Evolutionary conservation across 2,113 vertebrate species (phyloP), one percentile per base, ranked within the genome.

Genomic region (Phalacrocorax pelagicus): DNA sequence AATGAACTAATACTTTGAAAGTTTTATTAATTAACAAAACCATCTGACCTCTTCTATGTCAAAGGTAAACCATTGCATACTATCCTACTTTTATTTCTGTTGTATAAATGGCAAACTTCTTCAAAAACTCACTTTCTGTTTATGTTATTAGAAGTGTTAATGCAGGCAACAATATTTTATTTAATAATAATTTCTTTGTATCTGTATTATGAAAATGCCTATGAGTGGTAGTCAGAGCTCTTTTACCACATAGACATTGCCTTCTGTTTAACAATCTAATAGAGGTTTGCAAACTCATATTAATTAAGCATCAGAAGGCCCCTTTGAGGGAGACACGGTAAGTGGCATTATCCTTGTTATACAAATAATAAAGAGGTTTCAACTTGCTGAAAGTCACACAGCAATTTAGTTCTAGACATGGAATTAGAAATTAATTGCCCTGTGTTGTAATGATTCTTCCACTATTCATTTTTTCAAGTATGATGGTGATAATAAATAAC

Each of bases 401-500:
- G 49, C 24, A 65, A 62, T 95, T 93, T 90, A 87, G 21, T 79
- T 88, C 81, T 62, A 92, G 77, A 67, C 42, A 42, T 65, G 22
- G 89, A 88, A 92, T 70, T 84, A 94, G 74, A 87, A 94, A 81
- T 90, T 91, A 91, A 85, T 93, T 88, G 30, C 38, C 65, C 69
- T 57, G 21, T 59, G 26, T 73, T 79, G 34, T 79, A 91, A 88
- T 52, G 67, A 55, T 78, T 85, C 47, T 69, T 93, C 72, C 36
- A 42, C 19, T 85, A 29, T 73, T 67, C 16, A 40, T 83, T 88
- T 75, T 84, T 90, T 90, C 36, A 74, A 79, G 62, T 75, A 67
- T 84, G 65, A 72, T 66, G 23, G 10, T 83, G 66, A 59, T 85
- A 85, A 94, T 97, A 88, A 95, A 93, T 94, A 96, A 89, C 67